Conservation (phyloP, 2,113 vertebrate genomes). For the Azemiops feae region DNA sequence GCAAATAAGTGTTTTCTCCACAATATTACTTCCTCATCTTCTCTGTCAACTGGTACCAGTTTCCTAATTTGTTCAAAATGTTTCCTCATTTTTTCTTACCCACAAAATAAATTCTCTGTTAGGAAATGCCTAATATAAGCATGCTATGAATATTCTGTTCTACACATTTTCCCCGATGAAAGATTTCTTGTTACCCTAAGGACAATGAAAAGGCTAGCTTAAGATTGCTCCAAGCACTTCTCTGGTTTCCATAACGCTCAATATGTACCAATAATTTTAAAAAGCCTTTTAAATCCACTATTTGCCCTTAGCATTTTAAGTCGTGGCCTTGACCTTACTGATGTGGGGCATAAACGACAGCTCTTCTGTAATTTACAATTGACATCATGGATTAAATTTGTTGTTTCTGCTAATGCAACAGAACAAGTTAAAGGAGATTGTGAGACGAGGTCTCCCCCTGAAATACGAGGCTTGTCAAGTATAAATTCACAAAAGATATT, state of each 20-base stretch:
- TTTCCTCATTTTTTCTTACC: slow-evolving; percentile 74
- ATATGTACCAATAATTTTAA: slow-evolving; percentile 46
- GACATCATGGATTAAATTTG: slow-evolving; percentile 81
- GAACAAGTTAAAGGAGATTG: slow-evolving; percentile 75
- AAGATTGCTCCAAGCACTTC: slow-evolving; percentile 53
- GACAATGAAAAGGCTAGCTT: slow-evolving; percentile 56
- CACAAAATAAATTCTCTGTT: slow-evolving; percentile 78
- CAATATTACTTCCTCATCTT: slow-evolving; percentile 23
- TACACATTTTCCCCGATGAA: slow-evolving; percentile 50
- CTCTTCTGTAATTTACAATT: slow-evolving; percentile 78
- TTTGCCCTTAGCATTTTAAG: slow-evolving; percentile 63
- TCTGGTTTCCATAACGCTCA: slow-evolving; percentile 68
- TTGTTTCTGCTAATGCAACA: slow-evolving; percentile 81
- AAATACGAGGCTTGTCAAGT: slow-evolving; percentile 83
- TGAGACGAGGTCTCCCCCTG: slow-evolving; percentile 76
- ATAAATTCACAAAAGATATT: slow-evolving; percentile 85
- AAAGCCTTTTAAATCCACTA: slow-evolving; percentile 64
- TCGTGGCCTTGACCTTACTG: slow-evolving; percentile 71
- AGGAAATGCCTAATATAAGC: slow-evolving; percentile 77
- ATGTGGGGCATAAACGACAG: slow-evolving; percentile 76
- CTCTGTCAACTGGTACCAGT: slow-evolving; percentile 54
- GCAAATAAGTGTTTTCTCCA: slow-evolving; percentile 68
- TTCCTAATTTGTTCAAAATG: slow-evolving; percentile 73
- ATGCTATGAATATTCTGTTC: slow-evolving; percentile 69
- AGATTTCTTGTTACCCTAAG: slow-evolving; percentile 55